Evolutionary conservation across 2,888 invertebrate genomes (phyloP), one percentile per base, ranked within the genome.

Genomic region (Cheilosia pagana): DNA sequence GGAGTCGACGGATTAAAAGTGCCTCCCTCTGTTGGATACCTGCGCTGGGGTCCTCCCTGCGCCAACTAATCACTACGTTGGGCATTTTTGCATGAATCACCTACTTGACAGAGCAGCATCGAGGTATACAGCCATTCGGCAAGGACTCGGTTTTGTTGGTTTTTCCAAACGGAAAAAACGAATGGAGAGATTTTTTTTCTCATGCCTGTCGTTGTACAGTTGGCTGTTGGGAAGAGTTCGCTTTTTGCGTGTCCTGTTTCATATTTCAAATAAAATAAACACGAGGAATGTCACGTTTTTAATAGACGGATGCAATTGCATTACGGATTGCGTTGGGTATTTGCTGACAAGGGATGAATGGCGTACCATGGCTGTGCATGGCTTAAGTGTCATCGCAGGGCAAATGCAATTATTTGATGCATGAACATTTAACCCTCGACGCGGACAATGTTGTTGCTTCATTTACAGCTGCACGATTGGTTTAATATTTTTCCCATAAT

Each of bases 241-340:
- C 23, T 39, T 76, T 71, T 48, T 50, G 43, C 52, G 45, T 21
- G 45, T 68, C 67, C 60, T 76, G 68, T 72, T 81, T 77, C 63
- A 70, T 81, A 72, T 72, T 77, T 72, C 68, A 77, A 77, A 76
- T 59, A 72, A 77, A 86, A 86, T 59, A 86, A 86, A 86, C 77
- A 81, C 67, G 57, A n/a, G 12, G 81, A 86, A 86, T 86, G 86
- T 86, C 86, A 86, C 86, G 81, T 86, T 86, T 86, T 81, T 81
- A 81, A 81, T 86, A 81, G 86, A 77, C 62, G 68, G 35, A 48
- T 81, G 76, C 86, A 81, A 72, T 81, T 86, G 81, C 86, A 86
- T 39, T 57, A 55, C 63, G 63, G 45, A 67, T 71, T 67, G 50
- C 50, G 45, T 21, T 52, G 65, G 43, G 19, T 68, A 55, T 85